These are phyloP conservation scores for Spea hammondii DNA, from an alignment of 2,797 vertebrate species.

Conservation along the genomic window DNA sequence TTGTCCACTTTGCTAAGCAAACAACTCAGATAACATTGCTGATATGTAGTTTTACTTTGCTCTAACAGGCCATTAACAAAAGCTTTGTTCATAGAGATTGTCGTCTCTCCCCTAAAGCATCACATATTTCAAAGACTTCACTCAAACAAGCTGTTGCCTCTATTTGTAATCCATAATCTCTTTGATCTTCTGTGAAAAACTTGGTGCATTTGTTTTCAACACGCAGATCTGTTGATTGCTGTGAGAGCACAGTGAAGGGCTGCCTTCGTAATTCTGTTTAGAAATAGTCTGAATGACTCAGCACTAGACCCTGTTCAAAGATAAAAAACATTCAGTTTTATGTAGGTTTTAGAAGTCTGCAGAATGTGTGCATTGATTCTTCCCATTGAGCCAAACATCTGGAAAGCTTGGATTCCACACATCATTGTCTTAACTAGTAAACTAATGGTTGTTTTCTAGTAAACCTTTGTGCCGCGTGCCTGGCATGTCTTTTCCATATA, in stretches of 20 bases:
- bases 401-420: too few species aligned
- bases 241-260: neutral
- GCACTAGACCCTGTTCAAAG: neutral
- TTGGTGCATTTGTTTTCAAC: neutral
- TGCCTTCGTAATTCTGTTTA: neutral
- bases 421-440: too few species aligned
- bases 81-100: constrained; percentile 6
- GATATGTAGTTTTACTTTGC: neutral
- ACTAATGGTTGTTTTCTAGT: too few species aligned
- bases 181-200: constrained; percentile 6
- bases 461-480: too few species aligned
- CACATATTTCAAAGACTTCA: constrained; percentile 1
- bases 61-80: constrained; percentile 11
- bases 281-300: neutral
- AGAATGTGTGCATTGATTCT: neutral
- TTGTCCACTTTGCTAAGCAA: too few species aligned
- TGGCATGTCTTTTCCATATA: too few species aligned
- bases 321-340: neutral
- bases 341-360: neutral
- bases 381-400: too few species aligned
- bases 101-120: neutral
- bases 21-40: too few species aligned
- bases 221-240: neutral
- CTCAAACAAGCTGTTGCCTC: neutral
- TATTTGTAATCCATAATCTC: constrained; percentile 2